Evolutionary conservation across 2,888 invertebrate genomes (phyloP), one percentile per base, ranked within the genome.

Genomic region (Drosophila acutilabella): DNA sequence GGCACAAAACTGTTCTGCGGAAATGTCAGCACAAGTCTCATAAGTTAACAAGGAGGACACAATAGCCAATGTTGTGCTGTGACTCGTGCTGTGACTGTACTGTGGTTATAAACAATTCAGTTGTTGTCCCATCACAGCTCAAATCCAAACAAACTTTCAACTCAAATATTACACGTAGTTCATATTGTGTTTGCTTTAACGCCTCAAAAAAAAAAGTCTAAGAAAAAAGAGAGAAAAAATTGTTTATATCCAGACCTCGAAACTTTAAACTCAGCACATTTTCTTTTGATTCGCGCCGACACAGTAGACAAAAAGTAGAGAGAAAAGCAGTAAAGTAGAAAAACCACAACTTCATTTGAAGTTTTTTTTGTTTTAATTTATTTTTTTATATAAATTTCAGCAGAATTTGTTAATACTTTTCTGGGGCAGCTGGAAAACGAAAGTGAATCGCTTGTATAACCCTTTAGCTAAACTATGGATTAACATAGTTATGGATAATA

Each of bases 41-140:
- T 47, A 41, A 50, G 48, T 42, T 41, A 58, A 40, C 30, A 26
- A 51, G 42, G 48, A 36, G 26, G 36, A 57, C 44, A 14, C 52
- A 52, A 40, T 13, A 16, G 5, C 14, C 23, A 76, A 74, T 69
- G 78, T 78, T 78, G 81, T 80, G 77, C 72, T 78, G 30, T 23
- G 23, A 23, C 23, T 8, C n/a, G n/a, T n/a, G n/a, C n/a, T n/a
- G 33, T 36, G 36, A 30, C 30, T 36, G 13, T 62, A 48, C 42
- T 18, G 44, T 58, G 67, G 70, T 61, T 64, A 86, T 82, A 82
- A 86, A 86, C 81, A 75, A 83, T 86, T 86, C 78, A 86, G 59
- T 81, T 78, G 78, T 70, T 86, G 81, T 82, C 87, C 64, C 81
- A 80, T 80, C 75, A 58, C 71, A 68, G 57, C 47, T 64, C 33